A percentile compares a stretch with the other conserved stretches of the same genome.
phyloP scores from a whole-genome alignment of 2,888 invertebrate species.

The Cerastoderma edule region DNA sequence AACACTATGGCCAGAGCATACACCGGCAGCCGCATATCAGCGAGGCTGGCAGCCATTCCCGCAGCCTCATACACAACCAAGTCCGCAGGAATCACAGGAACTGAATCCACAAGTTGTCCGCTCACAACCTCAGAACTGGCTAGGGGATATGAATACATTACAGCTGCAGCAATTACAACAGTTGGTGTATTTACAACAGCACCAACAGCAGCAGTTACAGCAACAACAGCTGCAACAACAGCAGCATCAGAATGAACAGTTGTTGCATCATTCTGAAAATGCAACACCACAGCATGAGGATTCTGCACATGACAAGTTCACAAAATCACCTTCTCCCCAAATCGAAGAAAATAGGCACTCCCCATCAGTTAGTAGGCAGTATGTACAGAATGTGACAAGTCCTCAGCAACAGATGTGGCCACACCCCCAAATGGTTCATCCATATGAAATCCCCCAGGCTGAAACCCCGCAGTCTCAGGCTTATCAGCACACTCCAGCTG shows the following conservation, averaged over 20 bases:
- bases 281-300: slow-evolving; percentile 48
- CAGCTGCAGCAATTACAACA: slow-evolving; percentile 48
- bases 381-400: slow-evolving; percentile 57
- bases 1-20: slow-evolving; percentile 43
- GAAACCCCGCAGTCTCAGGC: slow-evolving; percentile 53
- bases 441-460: slow-evolving; percentile 51
- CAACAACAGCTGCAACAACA: slow-evolving; percentile 38
- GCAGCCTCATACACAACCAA: slow-evolving; percentile 54
- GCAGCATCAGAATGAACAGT: slow-evolving; percentile 36
- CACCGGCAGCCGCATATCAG: slow-evolving; percentile 35
- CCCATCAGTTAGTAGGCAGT: slow-evolving; percentile 41
- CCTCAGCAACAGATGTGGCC: slow-evolving; percentile 56
- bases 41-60: slow-evolving; percentile 59
- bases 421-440: slow-evolving; percentile 51
- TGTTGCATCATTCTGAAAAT: slow-evolving; percentile 51
- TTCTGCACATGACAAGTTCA: slow-evolving; percentile 51
- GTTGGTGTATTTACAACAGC: slow-evolving; percentile 41
- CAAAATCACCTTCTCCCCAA: slow-evolving; percentile 58
- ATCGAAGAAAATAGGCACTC: slow-evolving; percentile 55
- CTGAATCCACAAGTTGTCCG: slow-evolving; percentile 45
- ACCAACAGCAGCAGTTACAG: slow-evolving; percentile 28
- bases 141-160: slow-evolving; percentile 52
- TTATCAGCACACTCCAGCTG: slow-evolving; percentile 50
- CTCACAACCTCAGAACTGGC: slow-evolving; percentile 55
- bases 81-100: slow-evolving; percentile 56